Evolutionary conservation across 1,140 invertebrate species (phyloP).

Genomic region (Laupala kohalensis): DNA sequence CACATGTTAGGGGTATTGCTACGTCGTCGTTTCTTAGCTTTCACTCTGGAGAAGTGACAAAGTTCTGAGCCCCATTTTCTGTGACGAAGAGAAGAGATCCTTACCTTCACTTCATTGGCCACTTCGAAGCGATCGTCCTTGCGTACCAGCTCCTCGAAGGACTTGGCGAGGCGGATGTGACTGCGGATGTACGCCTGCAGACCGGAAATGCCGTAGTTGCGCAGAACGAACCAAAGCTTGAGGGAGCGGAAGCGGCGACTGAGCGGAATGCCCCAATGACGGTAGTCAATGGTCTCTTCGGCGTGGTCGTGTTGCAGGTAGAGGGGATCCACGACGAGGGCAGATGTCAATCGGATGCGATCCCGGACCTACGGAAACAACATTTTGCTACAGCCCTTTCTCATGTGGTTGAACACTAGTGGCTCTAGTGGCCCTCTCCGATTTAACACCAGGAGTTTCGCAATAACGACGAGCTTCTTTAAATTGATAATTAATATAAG

Average conservation of each 20-base stretch:
- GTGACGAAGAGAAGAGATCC: not conserved
- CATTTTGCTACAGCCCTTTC: no score
- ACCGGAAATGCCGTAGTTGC: constrained; percentile 68
- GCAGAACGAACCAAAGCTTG: constrained; percentile 80
- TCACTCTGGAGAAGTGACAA: not conserved
- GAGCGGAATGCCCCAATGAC: constrained; percentile 82
- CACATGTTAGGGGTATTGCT: no score
- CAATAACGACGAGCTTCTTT: no score
- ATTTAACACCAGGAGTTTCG: no score
- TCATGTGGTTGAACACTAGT: no score
- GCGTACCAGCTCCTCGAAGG: constrained; percentile 63
- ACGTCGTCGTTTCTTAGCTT: not conserved
- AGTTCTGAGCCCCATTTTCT: no score
- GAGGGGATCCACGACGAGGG: constrained; percentile 85
- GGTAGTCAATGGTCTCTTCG: constrained; percentile 68
- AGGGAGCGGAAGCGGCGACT: constrained; percentile 73
- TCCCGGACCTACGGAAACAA: no score
- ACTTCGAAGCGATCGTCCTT: constrained; percentile 73
- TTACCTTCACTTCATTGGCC: constrained; percentile 60
- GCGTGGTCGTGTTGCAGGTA: constrained; percentile 79
- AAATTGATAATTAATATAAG: no score
- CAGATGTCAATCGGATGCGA: constrained; percentile 76
- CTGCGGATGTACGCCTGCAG: constrained; percentile 72
- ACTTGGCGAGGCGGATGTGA: constrained; percentile 75
- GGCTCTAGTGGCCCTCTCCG: no score